Evolutionary conservation across 37 sponge, comb jelly and placozoan species (phyloP).

Genomic region (Bolinopsis microptera): DNA sequence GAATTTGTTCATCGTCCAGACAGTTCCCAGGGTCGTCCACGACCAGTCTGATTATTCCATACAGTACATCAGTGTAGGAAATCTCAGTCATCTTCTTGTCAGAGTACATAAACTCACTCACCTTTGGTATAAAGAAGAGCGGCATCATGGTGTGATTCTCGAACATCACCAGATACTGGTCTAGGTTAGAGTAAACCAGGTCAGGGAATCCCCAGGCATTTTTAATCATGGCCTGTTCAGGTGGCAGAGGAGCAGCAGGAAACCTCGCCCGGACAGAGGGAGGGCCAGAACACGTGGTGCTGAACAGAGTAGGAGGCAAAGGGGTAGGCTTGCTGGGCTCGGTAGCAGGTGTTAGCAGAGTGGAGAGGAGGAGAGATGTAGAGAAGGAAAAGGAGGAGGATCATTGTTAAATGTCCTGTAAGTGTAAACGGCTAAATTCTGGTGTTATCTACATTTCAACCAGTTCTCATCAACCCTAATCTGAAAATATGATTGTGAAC

Average conservation of each 20-base stretch:
- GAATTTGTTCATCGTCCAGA: not conserved
- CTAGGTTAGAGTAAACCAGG: conserved; percentile 2
- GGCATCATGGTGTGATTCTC: conserved; percentile 26
- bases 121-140: not conserved
- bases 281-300: not conserved
- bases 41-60: not conserved
- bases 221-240: conserved; percentile 35
- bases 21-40: not conserved
- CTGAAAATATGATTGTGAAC: too few species aligned
- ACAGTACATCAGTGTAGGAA: not conserved
- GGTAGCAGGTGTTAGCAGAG: not conserved
- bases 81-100: not conserved
- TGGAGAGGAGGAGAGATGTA: not conserved
- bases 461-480: too few species aligned
- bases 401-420: not conserved
- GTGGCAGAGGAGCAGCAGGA: not conserved
- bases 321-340: not conserved
- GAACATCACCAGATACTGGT: not conserved
- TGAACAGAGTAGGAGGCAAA: not conserved
- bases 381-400: not conserved
- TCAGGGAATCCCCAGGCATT: not conserved
- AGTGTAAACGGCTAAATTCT: too few species aligned
- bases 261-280: not conserved
- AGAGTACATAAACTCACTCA: not conserved
- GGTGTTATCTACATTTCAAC: too few species aligned